Evolutionary conservation across 2,113 vertebrate species (phyloP).

Genomic region (Centropus unirufus): DNA sequence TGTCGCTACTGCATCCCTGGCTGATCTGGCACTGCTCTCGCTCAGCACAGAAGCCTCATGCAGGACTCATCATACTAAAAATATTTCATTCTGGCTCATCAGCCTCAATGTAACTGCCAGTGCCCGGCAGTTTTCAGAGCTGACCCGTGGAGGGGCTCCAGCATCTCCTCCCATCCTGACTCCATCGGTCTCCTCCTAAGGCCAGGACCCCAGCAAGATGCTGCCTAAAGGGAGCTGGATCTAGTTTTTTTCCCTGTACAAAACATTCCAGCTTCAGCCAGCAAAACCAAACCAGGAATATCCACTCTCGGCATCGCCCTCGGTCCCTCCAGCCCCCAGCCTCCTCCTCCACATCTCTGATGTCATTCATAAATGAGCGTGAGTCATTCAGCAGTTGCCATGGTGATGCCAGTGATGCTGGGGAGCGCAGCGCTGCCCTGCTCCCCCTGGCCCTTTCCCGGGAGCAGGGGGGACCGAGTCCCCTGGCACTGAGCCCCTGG

Average conservation of each 20-base stretch:
- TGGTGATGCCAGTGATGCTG: slow-evolving; percentile 48
- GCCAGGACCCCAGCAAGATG: accelerated
- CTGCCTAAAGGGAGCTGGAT: neutral
- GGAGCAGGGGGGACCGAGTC: neutral
- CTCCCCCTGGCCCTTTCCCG: neutral
- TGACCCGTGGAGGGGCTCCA: neutral
- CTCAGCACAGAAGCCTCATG: neutral
- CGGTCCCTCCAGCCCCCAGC: neutral
- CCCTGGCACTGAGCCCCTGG: neutral
- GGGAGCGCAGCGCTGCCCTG: neutral
- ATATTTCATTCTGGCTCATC: neutral
- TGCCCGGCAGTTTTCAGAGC: neutral
- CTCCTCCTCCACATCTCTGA: slow-evolving; percentile 49
- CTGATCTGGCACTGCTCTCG: neutral
- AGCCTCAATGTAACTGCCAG: neutral
- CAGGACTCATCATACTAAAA: neutral
- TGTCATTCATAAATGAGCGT: slow-evolving; percentile 10
- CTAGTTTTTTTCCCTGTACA: accelerated
- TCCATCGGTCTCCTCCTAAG: accelerated
- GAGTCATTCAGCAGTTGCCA: slow-evolving; percentile 43
- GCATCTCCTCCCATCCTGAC: neutral
- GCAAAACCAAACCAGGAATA: neutral
- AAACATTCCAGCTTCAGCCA: neutral
- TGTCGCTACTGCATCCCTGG: neutral
- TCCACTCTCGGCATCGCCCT: neutral